Base-by-base conservation (phyloP, 2,797 vertebrate species). In the Taeniopygia guttata region DNA sequence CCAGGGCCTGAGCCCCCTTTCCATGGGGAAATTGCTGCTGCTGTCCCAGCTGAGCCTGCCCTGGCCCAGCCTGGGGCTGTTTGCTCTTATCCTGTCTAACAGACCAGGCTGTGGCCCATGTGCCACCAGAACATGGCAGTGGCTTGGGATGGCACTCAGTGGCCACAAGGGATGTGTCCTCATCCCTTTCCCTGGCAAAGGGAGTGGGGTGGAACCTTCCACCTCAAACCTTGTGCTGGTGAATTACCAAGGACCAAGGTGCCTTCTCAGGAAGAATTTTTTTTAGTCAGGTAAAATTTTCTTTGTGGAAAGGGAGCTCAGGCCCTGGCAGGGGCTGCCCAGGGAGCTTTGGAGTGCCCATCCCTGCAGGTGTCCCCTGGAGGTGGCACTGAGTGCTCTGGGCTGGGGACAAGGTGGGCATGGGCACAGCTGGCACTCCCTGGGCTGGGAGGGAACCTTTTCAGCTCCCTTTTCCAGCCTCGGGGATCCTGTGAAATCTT, bases 401-500 rank as follows among this genome's bases (percentile, higher is more conserved):
- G 38, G 54, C 54, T 55, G 43, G 80, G 42, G 30, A 34, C 81
- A 84, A 40, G 69, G 51, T 64, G 80, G 68, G 13, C 51, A 30
- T 19, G 29, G 51, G 51, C 69, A 64, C 69, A 74, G 81, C 43
- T 40, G 8, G 51, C 2, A 2, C 38, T 43, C 0, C 8, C 0
- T 6, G 73, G 27, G 18, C 56, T 75, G 70, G n/a, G 3, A 56
- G 82, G 62, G 72, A 40, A 38, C 11, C 11, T 40, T 40, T 40
- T 13, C 38, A 40, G 11, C 38, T 40, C 38, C 38, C 27, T 85
- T 5, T 26, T 4, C 49, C 84, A 87, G 2, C 12, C 12, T 1
- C 23, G 2, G 19, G 19, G 15, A 64, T 51, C 2, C 5, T 0
- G 0, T 0, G 16, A 14, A 64, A 45, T 23, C 21, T 68, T 59